phyloP scores from a whole-genome alignment of 2,888 invertebrate species.

The Exephanes ischioxanthus region DNA sequence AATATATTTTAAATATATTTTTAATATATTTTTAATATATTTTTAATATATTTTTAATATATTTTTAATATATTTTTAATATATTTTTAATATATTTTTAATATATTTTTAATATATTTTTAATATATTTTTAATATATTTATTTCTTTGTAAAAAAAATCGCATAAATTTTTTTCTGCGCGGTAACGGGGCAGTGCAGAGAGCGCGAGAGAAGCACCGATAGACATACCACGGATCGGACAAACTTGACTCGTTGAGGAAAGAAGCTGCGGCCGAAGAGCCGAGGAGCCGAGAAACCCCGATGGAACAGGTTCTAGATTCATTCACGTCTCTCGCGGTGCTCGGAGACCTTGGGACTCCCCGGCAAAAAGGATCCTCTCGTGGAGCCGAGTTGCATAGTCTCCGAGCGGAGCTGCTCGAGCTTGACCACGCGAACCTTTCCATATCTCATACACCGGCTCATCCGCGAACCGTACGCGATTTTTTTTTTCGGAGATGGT shows the following conservation, averaged over 20 bases:
- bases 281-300: slow-evolving; percentile 74
- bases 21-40: no score
- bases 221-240: slow-evolving; percentile 44
- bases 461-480: neutral
- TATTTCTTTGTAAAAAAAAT: neutral
- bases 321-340: slow-evolving; percentile 81
- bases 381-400: slow-evolving; percentile 68
- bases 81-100: no score
- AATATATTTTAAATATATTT: no score
- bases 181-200: slow-evolving; percentile 1
- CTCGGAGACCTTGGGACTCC: slow-evolving; percentile 78
- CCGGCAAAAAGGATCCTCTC: slow-evolving; percentile 76
- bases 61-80: no score
- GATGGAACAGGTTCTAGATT: slow-evolving; percentile 82
- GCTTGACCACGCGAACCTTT: slow-evolving; percentile 49
- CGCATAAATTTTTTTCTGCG: neutral
- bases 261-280: slow-evolving; percentile 67
- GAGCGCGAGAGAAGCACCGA: slow-evolving; percentile 48
- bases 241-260: slow-evolving; percentile 36
- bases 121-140: no score
- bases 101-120: no score
- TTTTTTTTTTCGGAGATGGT: slow-evolving; percentile 14
- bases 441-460: neutral
- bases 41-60: no score
- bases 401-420: slow-evolving; percentile 69